These are phyloP conservation scores for Actinopyga echinites DNA, from an alignment of 53 echinoderm and acorn worm genomes.

Conservation along the genomic window DNA sequence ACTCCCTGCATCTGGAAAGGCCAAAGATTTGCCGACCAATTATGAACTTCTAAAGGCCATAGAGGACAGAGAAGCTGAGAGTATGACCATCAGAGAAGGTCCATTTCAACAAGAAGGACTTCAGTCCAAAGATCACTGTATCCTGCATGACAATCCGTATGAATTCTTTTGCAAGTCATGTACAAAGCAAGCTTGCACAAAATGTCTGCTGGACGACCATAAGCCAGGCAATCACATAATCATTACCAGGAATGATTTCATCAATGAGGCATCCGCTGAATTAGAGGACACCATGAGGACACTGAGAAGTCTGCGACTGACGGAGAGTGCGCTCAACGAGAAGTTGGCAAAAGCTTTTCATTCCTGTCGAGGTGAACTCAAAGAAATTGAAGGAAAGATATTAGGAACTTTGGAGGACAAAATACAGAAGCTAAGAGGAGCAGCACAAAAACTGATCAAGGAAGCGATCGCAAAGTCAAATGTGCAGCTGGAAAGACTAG, in stretches of 20 bases:
- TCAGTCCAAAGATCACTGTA: neutral
- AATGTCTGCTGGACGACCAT: slow-evolving; percentile 1
- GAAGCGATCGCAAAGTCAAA: neutral
- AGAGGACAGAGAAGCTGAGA: neutral
- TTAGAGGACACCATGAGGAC: neutral
- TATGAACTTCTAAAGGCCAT: neutral
- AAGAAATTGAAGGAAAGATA: neutral
- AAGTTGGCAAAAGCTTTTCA: neutral
- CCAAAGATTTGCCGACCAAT: neutral
- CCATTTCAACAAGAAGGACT: neutral
- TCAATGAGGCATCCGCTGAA: neutral
- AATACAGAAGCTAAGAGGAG: neutral
- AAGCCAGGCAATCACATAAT: slow-evolving; percentile 8
- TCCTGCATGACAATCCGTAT: neutral
- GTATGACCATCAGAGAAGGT: neutral
- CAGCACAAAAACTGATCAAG: neutral
- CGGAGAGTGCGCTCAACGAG: neutral
- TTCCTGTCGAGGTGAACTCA: neutral
- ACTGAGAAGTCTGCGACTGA: neutral
- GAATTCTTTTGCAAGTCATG: slow-evolving; percentile 1
- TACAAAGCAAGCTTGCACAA: neutral
- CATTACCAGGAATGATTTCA: neutral
- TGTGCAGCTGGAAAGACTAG: neutral
- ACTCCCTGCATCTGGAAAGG: neutral
- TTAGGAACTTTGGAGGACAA: slow-evolving; percentile 5